Base-by-base conservation (phyloP, 2,888 invertebrate species). In the Eupithecia abbreviata region DNA sequence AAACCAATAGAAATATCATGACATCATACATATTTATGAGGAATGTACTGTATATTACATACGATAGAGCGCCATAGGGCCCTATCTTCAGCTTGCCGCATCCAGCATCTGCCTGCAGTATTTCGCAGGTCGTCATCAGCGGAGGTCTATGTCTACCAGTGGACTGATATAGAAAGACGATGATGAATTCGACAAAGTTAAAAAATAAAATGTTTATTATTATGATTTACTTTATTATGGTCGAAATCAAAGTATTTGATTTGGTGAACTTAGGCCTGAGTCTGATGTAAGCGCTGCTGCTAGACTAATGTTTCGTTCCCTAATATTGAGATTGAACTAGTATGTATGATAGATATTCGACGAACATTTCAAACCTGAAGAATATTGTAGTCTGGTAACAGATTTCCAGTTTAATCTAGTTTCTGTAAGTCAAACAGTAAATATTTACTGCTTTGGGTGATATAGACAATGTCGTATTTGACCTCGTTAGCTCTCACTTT, bases 401-500 rank as follows among this genome's bases (percentile, higher is more conserved):
- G 41, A 15, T 65, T 65, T 41, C 65, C 41, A 7, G n/a, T 55
- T n/a, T 0, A n/a, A 41, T 41, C 4, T 41, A 65, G 41, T 41
- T 30, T 55, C 55, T 65, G 65, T 41, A 13, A 65, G 30, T 65
- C 65, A 55, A n/a, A n/a, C n/a, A 2, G 65, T 65, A 58, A 41
- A 65, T 65, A 41, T 41, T 65, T 65, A 15, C 41, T 41, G 0
- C 42, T 66, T 7, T 42, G 66, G 9, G 82, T 83, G 30, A 30
- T 30, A 84, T 76, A 77, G 80, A 80, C 81, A 83, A 80, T 80
- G 79, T 75, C 68, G 65, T 18, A 72, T 77, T 79, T 81, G 87
- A 85, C 90, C 89, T 88, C 86, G 82, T 84, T 85, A 85, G 85
- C 90, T 91, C 90, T 91, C 90, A 90, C 90, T 91, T 91, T 90